Percentiles rank a stretch among this genome's conserved stretches.
These are phyloP conservation scores for Rana temporaria DNA, from an alignment of 2,113 vertebrate species.

Conservation along the genomic window DNA sequence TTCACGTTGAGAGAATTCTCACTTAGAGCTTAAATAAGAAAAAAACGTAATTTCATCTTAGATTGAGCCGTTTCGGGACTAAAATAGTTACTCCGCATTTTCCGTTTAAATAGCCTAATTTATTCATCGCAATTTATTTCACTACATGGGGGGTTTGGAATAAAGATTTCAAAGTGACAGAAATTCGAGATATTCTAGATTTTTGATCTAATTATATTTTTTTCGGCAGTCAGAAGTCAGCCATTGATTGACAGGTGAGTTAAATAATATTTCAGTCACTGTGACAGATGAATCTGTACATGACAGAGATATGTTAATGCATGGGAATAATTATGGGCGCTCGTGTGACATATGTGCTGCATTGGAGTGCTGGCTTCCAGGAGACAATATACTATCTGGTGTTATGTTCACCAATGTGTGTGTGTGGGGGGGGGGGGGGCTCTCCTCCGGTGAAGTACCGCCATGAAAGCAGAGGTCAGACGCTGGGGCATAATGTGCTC, in stretches of 20 bases:
- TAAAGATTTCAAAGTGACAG: slow-evolving; percentile 8
- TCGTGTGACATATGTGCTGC: neutral
- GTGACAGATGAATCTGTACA: slow-evolving; percentile 27
- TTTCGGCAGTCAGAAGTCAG: slow-evolving; percentile 30
- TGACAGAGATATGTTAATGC: neutral
- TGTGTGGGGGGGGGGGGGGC: too few relatives aligned
- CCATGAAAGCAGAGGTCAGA: too few relatives aligned
- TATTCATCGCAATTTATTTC: neutral
- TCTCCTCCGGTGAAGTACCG: too few relatives aligned
- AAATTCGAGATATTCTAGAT: neutral
- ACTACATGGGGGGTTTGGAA: neutral
- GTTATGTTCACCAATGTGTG: too few relatives aligned
- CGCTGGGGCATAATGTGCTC: too few relatives aligned
- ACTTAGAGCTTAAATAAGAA: too few relatives aligned
- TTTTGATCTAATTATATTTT: slow-evolving; percentile 31
- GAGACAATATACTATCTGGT: too few relatives aligned
- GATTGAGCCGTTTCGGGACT: too few relatives aligned
- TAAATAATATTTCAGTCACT: slow-evolving; percentile 13
- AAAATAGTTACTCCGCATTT: too few relatives aligned
- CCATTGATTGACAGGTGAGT: slow-evolving; percentile 19
- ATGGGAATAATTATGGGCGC: slow-evolving; percentile 21
- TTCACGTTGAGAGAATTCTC: too few relatives aligned
- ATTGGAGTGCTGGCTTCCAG: too few relatives aligned
- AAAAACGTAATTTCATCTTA: too few relatives aligned
- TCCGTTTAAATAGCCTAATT: neutral